Percentiles rank a stretch among this genome's conserved stretches.
These are phyloP conservation scores for Onychostoma macrolepis DNA, from an alignment of 2,113 vertebrate species.

Conservation along the genomic window DNA sequence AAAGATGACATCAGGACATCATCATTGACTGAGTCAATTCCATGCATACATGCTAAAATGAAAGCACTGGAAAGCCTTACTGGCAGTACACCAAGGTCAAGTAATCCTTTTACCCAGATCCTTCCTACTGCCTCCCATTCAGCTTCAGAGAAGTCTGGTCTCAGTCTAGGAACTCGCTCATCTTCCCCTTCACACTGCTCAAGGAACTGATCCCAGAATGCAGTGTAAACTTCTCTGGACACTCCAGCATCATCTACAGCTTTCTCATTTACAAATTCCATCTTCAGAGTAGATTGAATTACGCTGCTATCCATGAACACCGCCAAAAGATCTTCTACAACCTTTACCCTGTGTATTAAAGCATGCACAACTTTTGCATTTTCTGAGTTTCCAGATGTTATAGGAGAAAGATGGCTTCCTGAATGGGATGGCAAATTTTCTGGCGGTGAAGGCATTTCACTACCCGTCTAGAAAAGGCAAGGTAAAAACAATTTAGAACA, in stretches of 20 bases:
- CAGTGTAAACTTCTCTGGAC: constrained; percentile 49
- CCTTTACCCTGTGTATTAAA: constrained; percentile 32
- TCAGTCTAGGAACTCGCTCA: constrained; percentile 41
- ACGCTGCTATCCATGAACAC: too few relatives aligned
- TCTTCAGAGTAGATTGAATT: too few relatives aligned
- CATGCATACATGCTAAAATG: constrained; percentile 48
- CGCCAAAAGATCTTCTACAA: not conserved
- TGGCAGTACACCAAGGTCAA: constrained; percentile 28
- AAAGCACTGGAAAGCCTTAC: constrained; percentile 49
- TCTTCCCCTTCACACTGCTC: constrained; percentile 51
- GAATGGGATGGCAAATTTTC: not conserved
- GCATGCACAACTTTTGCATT: not conserved
- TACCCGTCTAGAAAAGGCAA: not conserved
- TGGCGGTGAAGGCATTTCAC: not conserved
- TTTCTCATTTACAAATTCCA: not conserved
- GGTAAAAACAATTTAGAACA: not conserved
- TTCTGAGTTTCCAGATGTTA: not conserved
- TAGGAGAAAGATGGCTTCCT: not conserved
- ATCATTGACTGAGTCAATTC: constrained; percentile 30
- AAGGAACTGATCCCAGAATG: constrained; percentile 51
- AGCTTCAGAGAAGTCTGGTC: constrained; percentile 36
- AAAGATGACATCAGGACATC: constrained; percentile 44
- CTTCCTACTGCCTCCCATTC: constrained; percentile 53
- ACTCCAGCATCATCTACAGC: constrained; percentile 57
- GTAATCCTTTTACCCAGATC: constrained; percentile 52